Base-by-base conservation (phyloP, 2,113 vertebrate genomes). In the Colossoma macropomum region DNA sequence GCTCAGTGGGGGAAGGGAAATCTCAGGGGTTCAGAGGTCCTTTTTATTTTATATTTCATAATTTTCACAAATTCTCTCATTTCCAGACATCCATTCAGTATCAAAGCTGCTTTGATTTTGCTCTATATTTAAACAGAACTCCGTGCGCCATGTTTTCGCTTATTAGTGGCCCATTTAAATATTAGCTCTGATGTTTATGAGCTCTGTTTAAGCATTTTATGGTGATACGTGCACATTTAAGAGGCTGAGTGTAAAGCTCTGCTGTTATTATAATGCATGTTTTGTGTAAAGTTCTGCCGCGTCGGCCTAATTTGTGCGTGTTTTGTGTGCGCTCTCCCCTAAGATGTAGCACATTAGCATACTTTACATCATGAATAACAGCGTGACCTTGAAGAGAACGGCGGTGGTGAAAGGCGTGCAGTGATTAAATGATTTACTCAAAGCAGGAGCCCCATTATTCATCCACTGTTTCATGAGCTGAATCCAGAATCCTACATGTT, bases 351-450 rank as follows among this genome's bases (percentile, higher is more conserved):
- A 25, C 21, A 71, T 71, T 71, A 71, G 68, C 68, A 71, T 71
- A 71, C 68, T 71, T 71, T 71, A 71, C 68, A 41, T 4, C 66
- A 38, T 8, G 66, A 69, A 69, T 38, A 69, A 25, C 68, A 45
- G 68, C 41, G 23, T 15, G 68, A 45, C 68, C 68, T 71, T 71
- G 68, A 25, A n/a, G 38, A 71, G 38, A n/a, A 5, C 12, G 21
- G 23, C 34, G 38, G 66, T 30, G 32, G 19, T 41, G 66, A n/a
- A 41, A 60, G 10, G 59, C 59, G 59, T 41, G 23, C 38, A 15
- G n/a, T 45, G 68, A 71, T 71, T 45, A 45, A 71, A n/a, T 71
- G 68, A 71, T 71, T 41, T 45, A 15, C 68, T 71, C 21, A 71
- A 41, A 71, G 68, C 68, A 41, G 68, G 68, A 45, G 38, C 34